Evolutionary conservation across 2,797 vertebrate species (phyloP).

Genomic region (Amazona finschi): DNA sequence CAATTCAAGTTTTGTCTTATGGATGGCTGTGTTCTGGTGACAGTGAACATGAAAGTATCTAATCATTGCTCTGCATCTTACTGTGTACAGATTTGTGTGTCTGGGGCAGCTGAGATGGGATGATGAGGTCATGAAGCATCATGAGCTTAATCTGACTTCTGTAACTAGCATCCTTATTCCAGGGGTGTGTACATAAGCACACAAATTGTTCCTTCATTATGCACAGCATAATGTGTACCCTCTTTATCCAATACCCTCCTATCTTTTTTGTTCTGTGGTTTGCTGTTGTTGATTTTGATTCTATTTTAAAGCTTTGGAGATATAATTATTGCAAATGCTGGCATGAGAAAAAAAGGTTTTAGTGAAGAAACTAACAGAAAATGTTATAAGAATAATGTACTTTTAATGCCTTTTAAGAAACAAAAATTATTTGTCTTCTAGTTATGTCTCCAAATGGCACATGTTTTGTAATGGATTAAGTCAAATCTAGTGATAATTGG

Average conservation of each 20-base stretch:
- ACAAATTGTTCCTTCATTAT: neutral
- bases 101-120: neutral
- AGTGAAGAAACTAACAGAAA: neutral
- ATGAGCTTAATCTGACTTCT: neutral
- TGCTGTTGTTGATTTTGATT: neutral
- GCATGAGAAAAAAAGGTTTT: neutral
- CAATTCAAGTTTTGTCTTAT: neutral
- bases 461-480: neutral
- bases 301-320: neutral
- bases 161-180: neutral
- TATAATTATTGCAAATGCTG: neutral
- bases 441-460: neutral
- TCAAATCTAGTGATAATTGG: neutral
- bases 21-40: neutral
- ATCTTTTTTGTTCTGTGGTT: neutral
- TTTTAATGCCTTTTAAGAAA: neutral
- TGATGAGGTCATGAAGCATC: neutral
- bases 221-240: neutral
- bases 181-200: neutral
- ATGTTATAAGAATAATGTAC: neutral
- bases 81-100: accelerated
- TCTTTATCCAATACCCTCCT: neutral
- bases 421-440: neutral
- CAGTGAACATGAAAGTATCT: accelerated
- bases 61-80: neutral